Base-by-base conservation (phyloP, 1,140 invertebrate genomes). In the Ips typographus region DNA sequence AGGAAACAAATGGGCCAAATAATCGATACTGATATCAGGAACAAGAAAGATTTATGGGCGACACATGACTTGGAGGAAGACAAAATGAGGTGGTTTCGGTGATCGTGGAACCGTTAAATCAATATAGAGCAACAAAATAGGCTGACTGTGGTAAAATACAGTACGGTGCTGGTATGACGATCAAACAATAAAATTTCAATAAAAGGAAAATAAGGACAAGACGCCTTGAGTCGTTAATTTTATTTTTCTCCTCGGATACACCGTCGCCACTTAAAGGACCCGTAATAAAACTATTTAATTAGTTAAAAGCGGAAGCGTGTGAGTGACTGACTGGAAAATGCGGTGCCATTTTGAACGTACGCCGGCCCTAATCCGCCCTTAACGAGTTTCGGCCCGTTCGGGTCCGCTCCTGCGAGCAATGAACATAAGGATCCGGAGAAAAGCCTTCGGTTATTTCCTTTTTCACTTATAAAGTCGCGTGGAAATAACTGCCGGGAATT, bases 1-100 rank as follows among this genome's bases (percentile, higher is more conserved):
- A 73, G 69, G 72, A 65, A 76, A 79, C 76, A 78, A 79, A 79
- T 78, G 77, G 77, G 67, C 72, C 77, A 75, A 75, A 73, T 79
- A 79, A 79, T 79, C 78, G 78, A 78, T 79, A 79, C 75, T 78
- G 77, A 79, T 79, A 78, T 72, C 72, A 69, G 70, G 73, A 74
- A 64, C 68, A 64, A 49, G 60, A 63, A 64, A 70, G 73, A 74
- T 76, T 74, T 75, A 75, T 74, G 51, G 63, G 57, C 53, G 49
- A 66, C 72, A 68, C 59, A 70, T 70, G 68, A 72, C 67, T 65
- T 53, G 55, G 52, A 64, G 47, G 60, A 70, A 70, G 68, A 70
- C 53, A 70, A 70, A 70, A 70, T 70, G 68, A 64, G 51, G 42
- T 62, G 51, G 44, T 42, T 59, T 66, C 5, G 6, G 43, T 7